Percentiles rank a stretch among this genome's conserved stretches.
These are phyloP conservation scores for Ceyx erithaca DNA, from an alignment of 2,797 vertebrate species.

Conservation along the genomic window DNA sequence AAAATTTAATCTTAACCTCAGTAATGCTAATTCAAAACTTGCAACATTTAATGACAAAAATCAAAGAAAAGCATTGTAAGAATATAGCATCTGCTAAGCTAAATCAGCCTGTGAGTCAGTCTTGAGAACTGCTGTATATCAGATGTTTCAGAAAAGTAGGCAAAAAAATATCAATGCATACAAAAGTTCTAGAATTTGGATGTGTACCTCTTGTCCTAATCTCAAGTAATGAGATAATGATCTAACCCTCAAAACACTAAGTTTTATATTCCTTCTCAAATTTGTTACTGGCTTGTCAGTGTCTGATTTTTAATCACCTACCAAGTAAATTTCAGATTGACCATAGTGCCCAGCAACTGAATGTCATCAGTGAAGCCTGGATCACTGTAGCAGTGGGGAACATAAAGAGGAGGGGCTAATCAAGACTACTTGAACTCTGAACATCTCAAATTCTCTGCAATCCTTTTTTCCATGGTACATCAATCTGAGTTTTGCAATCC, in stretches of 20 bases:
- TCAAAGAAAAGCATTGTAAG: neutral
- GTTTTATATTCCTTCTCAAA: neutral
- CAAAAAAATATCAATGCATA: neutral
- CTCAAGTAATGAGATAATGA: neutral
- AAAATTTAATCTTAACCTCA: neutral
- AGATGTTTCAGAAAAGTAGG: no score
- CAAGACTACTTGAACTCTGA: neutral
- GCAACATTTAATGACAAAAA: conserved; percentile 27
- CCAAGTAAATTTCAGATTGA: neutral
- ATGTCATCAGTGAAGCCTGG: neutral
- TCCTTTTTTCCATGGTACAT: neutral
- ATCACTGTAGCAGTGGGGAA: neutral
- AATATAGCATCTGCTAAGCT: conserved; percentile 12
- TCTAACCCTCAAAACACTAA: neutral
- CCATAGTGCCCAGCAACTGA: neutral
- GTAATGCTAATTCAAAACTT: conserved; percentile 31
- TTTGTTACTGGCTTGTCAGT: neutral
- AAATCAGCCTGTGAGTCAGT: neutral
- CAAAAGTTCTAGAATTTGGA: neutral
- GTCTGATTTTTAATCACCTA: neutral
- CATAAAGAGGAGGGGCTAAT: neutral
- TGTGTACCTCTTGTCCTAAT: neutral
- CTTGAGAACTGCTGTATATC: no score
- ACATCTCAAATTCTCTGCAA: neutral
- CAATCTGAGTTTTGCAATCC: conserved; percentile 13